Evolutionary conservation across 1,140 invertebrate species (phyloP).

Genomic region (Papilio glaucus): DNA sequence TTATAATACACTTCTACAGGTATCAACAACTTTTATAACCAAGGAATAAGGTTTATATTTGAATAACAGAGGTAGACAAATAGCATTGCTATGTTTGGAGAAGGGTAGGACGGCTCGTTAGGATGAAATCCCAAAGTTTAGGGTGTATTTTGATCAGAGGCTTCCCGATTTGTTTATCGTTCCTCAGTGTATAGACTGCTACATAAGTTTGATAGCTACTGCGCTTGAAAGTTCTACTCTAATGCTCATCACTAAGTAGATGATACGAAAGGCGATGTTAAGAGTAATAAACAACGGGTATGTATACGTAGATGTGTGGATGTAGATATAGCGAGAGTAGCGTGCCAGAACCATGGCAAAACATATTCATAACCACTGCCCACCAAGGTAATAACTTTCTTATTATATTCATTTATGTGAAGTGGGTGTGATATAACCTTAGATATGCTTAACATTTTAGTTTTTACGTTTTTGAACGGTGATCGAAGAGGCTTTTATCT

Average conservation of each 20-base stretch:
- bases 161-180: conserved; percentile 41
- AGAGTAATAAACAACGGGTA: not conserved
- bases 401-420: too few species aligned
- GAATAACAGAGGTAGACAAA: not conserved
- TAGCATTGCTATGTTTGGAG: conserved; percentile 30
- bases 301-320: too few species aligned
- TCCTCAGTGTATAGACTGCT: not conserved
- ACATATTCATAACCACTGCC: too few species aligned
- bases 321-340: too few species aligned
- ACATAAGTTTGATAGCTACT: not conserved
- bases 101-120: conserved; percentile 56
- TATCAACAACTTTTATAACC: not conserved
- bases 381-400: too few species aligned
- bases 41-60: conserved; percentile 36
- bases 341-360: too few species aligned
- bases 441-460: too few species aligned
- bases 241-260: not conserved
- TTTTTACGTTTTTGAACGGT: too few species aligned
- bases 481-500: too few species aligned
- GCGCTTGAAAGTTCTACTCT: not conserved
- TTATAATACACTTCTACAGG: not conserved
- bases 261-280: not conserved
- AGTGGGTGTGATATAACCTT: too few species aligned
- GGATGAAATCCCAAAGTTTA: conserved; percentile 51
- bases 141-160: conserved; percentile 45